Conservation (phyloP, 2,888 invertebrate genomes). For the Sycophila texana region DNA sequence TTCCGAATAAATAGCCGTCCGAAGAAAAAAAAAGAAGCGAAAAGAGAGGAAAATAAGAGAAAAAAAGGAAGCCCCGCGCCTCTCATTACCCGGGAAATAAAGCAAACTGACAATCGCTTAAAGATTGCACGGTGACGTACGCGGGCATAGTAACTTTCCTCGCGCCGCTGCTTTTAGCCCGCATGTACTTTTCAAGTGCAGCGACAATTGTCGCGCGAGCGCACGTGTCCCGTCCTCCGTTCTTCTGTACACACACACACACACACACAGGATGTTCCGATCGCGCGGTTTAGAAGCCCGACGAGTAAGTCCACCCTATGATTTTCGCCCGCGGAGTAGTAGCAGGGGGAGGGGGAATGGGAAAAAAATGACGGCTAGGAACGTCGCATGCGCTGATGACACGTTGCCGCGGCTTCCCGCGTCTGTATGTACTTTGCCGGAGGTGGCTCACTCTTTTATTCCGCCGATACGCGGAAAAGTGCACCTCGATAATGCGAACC, state of each 20-base stretch:
- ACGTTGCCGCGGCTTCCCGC: slow-evolving; percentile 29
- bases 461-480: slow-evolving; percentile 34
- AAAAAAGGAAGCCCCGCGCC: background rate
- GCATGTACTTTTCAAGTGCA: slow-evolving; percentile 9
- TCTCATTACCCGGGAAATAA: slow-evolving; percentile 30
- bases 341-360: background rate
- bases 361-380: background rate
- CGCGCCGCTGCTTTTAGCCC: slow-evolving; percentile 13
- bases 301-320: slow-evolving; percentile 7
- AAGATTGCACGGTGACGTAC: slow-evolving; percentile 53
- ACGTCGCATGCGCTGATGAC: slow-evolving; percentile 36
- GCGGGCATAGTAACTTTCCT: slow-evolving; percentile 58
- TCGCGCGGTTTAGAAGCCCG: slow-evolving; percentile 4
- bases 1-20: slow-evolving; percentile 18
- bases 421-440: background rate
- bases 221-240: background rate
- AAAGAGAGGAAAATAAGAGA: slow-evolving; percentile 8
- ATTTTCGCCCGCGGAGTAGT: background rate
- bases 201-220: background rate
- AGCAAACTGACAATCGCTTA: slow-evolving; percentile 45
- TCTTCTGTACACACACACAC: background rate
- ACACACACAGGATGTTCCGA: background rate
- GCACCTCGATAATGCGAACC: slow-evolving; percentile 34
- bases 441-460: slow-evolving; percentile 30
- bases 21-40: background rate